Conservation (phyloP, 2,113 vertebrate species). For the Xiphophorus couchianus region DNA sequence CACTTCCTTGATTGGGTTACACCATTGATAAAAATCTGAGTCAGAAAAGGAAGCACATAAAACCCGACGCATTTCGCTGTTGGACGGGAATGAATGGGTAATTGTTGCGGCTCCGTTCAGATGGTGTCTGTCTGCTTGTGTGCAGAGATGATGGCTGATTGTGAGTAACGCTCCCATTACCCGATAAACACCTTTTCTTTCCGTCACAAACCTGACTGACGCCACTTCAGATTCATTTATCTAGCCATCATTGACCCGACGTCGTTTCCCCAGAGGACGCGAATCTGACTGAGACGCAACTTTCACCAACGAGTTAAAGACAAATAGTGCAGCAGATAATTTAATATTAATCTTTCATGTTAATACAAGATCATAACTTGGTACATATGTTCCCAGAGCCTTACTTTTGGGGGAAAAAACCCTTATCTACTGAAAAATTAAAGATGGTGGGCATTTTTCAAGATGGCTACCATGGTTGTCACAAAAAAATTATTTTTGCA, state of each 20-base stretch:
- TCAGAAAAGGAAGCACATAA: background rate
- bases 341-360: no score
- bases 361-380: no score
- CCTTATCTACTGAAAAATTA: no score
- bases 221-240: slow-evolving; percentile 48
- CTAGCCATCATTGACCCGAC: slow-evolving; percentile 20
- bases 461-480: no score
- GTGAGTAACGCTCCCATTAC: slow-evolving; percentile 47
- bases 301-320: background rate
- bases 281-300: background rate
- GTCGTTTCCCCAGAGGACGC: background rate
- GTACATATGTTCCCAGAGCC: no score
- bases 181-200: slow-evolving; percentile 19
- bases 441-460: no score
- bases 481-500: no score
- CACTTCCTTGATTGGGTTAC: background rate
- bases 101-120: slow-evolving; percentile 39
- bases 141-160: slow-evolving; percentile 18
- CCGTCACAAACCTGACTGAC: background rate
- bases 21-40: slow-evolving; percentile 1
- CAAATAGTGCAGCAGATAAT: no score
- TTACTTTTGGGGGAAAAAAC: no score
- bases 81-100: background rate
- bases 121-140: background rate
- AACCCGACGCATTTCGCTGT: background rate